Conservation (phyloP, 2,888 invertebrate genomes). For the Mechanitis mazaeus region DNA sequence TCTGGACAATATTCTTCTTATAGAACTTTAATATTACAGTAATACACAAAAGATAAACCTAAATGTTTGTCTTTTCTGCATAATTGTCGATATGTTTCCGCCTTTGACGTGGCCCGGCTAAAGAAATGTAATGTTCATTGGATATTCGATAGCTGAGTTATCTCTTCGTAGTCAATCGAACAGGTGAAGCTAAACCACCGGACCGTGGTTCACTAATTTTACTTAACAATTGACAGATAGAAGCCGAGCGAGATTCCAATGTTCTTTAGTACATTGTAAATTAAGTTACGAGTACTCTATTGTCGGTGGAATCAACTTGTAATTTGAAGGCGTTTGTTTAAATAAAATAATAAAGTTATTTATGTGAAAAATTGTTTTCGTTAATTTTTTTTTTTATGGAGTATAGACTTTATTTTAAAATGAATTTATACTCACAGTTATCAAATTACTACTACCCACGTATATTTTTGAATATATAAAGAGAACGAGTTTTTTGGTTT, state of each 20-base stretch:
- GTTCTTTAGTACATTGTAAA: neutral
- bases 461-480: no score
- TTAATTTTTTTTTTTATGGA: neutral
- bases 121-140: slow-evolving; percentile 31
- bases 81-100: slow-evolving; percentile 14
- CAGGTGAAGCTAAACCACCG: slow-evolving; percentile 26
- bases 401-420: neutral
- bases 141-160: slow-evolving; percentile 31
- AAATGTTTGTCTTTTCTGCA: neutral
- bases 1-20: no score
- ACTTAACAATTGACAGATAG: slow-evolving; percentile 16
- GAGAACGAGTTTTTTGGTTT: no score
- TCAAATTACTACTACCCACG: no score
- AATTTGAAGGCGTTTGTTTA: neutral
- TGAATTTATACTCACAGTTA: neutral
- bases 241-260: neutral
- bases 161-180: slow-evolving; percentile 24
- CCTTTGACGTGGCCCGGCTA: slow-evolving; percentile 24
- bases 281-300: neutral
- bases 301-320: neutral
- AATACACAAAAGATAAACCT: no score
- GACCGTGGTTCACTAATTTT: slow-evolving; percentile 22
- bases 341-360: neutral
- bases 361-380: neutral
- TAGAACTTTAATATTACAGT: no score